These are phyloP conservation scores for Drosophila watanabei DNA, from an alignment of 1,140 invertebrate genomes.

Conservation along the genomic window DNA sequence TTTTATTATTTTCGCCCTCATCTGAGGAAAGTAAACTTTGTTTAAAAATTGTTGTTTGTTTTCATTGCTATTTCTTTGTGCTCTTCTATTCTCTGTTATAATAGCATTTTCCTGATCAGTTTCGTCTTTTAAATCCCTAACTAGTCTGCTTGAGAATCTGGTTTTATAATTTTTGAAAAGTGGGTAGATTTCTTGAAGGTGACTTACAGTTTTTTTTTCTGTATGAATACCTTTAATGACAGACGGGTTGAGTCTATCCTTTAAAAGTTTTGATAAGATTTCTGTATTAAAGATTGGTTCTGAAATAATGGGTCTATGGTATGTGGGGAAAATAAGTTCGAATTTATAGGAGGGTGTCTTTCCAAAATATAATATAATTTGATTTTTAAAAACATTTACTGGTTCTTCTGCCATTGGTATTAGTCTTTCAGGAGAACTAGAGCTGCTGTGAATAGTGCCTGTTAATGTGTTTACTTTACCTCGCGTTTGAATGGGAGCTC, in stretches of 20 bases:
- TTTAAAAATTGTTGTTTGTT: not conserved
- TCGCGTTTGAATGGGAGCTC: not conserved
- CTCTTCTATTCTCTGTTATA: no score
- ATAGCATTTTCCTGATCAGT: no score
- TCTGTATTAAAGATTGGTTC: not conserved
- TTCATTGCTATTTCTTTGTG: no score
- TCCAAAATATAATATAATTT: no score
- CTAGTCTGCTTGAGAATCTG: no score
- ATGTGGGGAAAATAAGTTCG: not conserved
- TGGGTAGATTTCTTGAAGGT: not conserved
- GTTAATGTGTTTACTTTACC: not conserved
- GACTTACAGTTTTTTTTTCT: not conserved
- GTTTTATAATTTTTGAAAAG: no score
- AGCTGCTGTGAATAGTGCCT: not conserved
- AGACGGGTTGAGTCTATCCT: not conserved
- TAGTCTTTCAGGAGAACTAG: no score
- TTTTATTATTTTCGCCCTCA: not conserved
- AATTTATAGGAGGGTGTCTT: not conserved
- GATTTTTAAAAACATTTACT: not conserved
- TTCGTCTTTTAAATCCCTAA: no score
- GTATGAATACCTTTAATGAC: not conserved
- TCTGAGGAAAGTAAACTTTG: not conserved
- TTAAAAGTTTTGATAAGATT: not conserved
- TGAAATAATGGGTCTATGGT: not conserved
- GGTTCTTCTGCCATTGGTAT: no score